A percentile compares a stretch with the other conserved stretches of the same genome.
phyloP scores from a whole-genome alignment of 1,140 invertebrate genomes.

The Mamestra configurata region DNA sequence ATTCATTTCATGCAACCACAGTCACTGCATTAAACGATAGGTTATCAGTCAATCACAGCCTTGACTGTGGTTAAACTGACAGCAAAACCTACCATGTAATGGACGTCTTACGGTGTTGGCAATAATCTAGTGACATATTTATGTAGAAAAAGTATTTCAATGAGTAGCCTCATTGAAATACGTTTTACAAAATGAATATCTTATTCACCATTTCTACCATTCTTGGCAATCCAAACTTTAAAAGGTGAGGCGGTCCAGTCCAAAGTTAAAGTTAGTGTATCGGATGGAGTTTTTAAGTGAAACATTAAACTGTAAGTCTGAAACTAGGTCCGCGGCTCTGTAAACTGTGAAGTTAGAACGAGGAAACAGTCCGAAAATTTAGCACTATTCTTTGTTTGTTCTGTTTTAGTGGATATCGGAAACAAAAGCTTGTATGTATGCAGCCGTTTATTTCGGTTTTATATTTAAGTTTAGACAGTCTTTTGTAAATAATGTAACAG shows the following conservation, averaged over 20 bases:
- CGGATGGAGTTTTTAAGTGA: constrained; percentile 14
- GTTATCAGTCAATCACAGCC: too few species aligned
- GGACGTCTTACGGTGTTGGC: too few species aligned
- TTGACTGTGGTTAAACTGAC: too few species aligned
- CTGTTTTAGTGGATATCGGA: neutral
- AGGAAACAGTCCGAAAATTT: neutral
- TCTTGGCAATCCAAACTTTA: neutral
- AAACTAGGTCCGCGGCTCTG: neutral
- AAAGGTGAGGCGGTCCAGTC: neutral
- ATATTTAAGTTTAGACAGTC: neutral
- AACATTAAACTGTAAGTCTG: constrained; percentile 28
- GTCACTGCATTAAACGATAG: too few species aligned
- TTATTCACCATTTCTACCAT: neutral
- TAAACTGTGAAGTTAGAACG: constrained; percentile 8
- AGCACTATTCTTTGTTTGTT: constrained; percentile 19
- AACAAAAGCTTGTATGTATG: neutral
- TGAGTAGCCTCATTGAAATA: neutral
- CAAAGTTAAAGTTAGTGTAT: too few species aligned
- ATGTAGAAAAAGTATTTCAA: neutral
- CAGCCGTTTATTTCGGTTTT: neutral
- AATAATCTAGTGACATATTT: too few species aligned
- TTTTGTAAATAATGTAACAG: neutral
- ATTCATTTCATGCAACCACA: too few species aligned
- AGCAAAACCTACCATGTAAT: too few species aligned
- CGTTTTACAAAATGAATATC: neutral